phyloP scores from a whole-genome alignment of 2,113 vertebrate species.

The Columba janthina region DNA sequence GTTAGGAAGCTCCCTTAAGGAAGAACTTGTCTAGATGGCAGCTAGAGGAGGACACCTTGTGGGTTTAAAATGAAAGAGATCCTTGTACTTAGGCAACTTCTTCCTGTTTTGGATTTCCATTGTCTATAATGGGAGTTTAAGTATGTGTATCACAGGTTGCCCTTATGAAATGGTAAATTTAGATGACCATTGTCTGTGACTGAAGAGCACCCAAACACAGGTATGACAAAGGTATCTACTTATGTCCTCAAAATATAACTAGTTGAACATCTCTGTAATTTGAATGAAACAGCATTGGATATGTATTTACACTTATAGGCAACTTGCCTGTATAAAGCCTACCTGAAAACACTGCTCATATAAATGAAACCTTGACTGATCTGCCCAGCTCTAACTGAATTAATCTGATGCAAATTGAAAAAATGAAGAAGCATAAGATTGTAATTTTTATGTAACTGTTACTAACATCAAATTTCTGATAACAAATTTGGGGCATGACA shows the following conservation, averaged over 20 bases:
- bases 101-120: not conserved
- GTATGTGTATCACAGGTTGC: not conserved
- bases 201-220: not conserved
- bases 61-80: not conserved
- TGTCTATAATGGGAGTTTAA: not conserved
- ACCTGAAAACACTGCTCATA: not conserved
- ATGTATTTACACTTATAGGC: not conserved
- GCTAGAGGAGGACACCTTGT: not conserved
- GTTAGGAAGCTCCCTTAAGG: not conserved
- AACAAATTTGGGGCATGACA: not conserved
- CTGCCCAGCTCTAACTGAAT: not conserved
- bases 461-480: not conserved
- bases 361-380: not conserved
- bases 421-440: not conserved
- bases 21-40: not conserved
- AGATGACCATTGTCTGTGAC: not conserved
- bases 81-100: not conserved
- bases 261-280: not conserved
- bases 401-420: not conserved
- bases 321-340: not conserved
- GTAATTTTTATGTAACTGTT: not conserved
- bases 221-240: not conserved
- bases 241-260: not conserved
- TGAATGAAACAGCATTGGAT: not conserved
- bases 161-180: not conserved